phyloP scores from a whole-genome alignment of 2,113 vertebrate species.

The Lontra canadensis region DNA sequence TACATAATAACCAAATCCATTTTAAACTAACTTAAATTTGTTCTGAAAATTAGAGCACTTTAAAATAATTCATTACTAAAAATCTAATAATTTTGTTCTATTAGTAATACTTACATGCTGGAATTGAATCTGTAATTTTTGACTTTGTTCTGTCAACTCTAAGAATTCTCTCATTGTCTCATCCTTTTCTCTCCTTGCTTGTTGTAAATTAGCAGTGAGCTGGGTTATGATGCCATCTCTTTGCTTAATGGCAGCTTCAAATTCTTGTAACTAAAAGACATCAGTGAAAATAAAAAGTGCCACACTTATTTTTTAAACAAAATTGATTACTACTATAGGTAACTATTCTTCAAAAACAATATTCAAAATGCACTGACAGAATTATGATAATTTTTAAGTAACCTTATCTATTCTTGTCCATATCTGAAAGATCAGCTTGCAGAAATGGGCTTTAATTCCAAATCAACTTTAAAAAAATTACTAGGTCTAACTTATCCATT shows the following conservation, averaged over 20 bases:
- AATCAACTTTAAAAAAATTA: background rate
- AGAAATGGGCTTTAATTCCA: slow-evolving; percentile 6
- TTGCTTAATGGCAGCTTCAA: slow-evolving; percentile 97
- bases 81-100: background rate
- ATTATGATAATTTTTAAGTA: slow-evolving; percentile 6
- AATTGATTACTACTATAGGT: background rate
- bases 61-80: background rate
- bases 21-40: slow-evolving; percentile 38
- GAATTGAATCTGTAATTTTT: slow-evolving; percentile 97
- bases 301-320: background rate
- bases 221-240: slow-evolving; percentile 98
- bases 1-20: background rate
- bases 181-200: slow-evolving; percentile 95
- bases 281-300: background rate
- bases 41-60: background rate
- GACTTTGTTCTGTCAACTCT: slow-evolving; percentile 95
- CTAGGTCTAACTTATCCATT: background rate
- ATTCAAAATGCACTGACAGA: background rate
- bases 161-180: slow-evolving; percentile 97
- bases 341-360: slow-evolving; percentile 37
- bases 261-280: slow-evolving; percentile 92
- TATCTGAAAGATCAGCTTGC: background rate
- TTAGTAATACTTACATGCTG: slow-evolving; percentile 90
- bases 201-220: slow-evolving; percentile 96
- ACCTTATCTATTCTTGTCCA: background rate